Percentiles rank a stretch among this genome's conserved stretches.
Conservation (phyloP, 2,888 invertebrate genomes). For the Artemia sinica region DNA sequence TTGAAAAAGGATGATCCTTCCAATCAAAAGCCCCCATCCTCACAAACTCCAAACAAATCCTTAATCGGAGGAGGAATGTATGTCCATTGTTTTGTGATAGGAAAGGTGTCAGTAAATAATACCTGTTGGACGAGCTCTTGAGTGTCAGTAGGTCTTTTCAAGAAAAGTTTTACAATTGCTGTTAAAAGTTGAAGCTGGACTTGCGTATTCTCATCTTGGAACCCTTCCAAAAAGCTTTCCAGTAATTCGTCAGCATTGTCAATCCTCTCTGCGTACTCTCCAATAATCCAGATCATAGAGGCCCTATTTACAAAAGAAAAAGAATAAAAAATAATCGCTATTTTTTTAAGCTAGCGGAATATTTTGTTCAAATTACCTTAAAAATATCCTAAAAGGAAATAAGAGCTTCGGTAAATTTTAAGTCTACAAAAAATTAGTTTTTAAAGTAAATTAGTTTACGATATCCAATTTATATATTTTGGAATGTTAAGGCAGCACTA, state of each 20-base stretch:
- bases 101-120: not conserved
- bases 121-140: conserved; percentile 93
- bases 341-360: no score
- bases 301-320: conserved; percentile 41
- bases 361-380: no score
- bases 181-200: conserved; percentile 90
- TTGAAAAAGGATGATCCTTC: no score
- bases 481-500: no score
- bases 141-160: conserved; percentile 93
- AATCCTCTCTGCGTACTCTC: conserved; percentile 97
- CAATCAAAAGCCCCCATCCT: not conserved
- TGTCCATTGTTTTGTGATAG: no score
- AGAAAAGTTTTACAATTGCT: conserved; percentile 92
- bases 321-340: not conserved
- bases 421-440: no score
- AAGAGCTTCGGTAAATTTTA: no score
- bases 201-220: conserved; percentile 89
- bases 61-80: not conserved
- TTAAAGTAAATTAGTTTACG: no score
- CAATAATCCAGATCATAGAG: conserved; percentile 78
- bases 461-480: no score
- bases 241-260: conserved; percentile 96
- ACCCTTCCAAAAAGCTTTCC: conserved; percentile 94
- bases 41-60: not conserved
- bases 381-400: no score